Conservation (phyloP, 2,797 vertebrate species). For the Pseudotriccus pelzelni region DNA sequence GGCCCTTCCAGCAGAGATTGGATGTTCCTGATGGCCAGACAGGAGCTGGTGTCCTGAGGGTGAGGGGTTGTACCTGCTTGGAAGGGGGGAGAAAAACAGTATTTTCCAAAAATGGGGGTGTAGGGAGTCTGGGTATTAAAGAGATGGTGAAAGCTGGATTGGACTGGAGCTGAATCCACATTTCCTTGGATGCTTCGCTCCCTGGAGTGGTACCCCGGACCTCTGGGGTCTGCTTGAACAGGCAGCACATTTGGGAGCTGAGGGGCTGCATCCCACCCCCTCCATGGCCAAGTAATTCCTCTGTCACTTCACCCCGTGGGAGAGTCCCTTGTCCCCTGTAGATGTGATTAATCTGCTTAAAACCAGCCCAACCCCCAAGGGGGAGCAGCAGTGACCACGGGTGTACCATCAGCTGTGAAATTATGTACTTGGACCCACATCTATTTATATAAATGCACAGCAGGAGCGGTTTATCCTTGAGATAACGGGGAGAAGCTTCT, state of each 20-base stretch:
- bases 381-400: neutral
- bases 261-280: neutral
- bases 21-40: neutral
- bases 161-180: neutral
- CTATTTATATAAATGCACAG: fast-evolving
- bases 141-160: neutral
- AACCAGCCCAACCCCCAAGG: neutral
- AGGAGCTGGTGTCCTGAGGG: neutral
- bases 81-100: neutral
- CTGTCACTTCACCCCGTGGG: fast-evolving
- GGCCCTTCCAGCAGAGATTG: neutral
- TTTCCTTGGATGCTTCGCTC: neutral
- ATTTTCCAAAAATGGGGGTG: neutral
- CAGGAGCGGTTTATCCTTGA: neutral
- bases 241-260: neutral
- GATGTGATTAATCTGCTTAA: neutral
- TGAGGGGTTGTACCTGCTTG: neutral
- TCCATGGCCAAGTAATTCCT: neutral
- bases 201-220: fast-evolving
- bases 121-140: neutral
- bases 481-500: neutral
- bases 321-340: fast-evolving
- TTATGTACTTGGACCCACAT: fast-evolving
- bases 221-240: fast-evolving
- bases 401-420: fast-evolving